phyloP scores from a whole-genome alignment of 2,797 vertebrate genomes.

The Synanceia verrucosa region DNA sequence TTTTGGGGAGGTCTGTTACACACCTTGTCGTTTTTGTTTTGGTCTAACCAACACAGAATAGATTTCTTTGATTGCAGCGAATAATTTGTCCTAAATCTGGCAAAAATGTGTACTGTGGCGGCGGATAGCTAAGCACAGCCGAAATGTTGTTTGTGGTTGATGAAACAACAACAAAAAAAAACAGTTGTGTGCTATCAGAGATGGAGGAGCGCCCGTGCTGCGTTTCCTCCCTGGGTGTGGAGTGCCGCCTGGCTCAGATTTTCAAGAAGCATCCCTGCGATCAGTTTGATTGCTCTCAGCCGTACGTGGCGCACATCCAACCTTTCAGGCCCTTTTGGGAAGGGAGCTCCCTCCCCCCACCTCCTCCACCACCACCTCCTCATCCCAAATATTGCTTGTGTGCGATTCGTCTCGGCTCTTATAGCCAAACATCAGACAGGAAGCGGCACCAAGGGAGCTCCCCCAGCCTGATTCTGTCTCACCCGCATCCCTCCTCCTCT shows the following conservation, averaged over 20 bases:
- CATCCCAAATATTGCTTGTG: constrained; percentile 72
- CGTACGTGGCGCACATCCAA: constrained; percentile 64
- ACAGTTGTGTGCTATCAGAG: constrained; percentile 25
- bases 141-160: constrained; percentile 8
- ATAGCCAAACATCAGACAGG: constrained; percentile 71
- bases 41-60: background rate
- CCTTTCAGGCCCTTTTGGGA: constrained; percentile 64
- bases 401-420: constrained; percentile 61
- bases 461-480: constrained; percentile 63
- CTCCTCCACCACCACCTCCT: constrained; percentile 35
- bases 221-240: constrained; percentile 50
- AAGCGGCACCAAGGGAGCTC: constrained; percentile 48
- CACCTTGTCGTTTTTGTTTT: background rate
- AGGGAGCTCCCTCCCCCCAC: constrained; percentile 49
- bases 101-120: background rate
- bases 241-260: constrained; percentile 55
- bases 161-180: constrained; percentile 9
- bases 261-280: constrained; percentile 57
- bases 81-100: constrained; percentile 71
- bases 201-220: constrained; percentile 45
- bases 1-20: background rate
- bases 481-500: constrained; percentile 42
- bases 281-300: constrained; percentile 71
- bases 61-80: constrained; percentile 42
- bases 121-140: background rate